Conservation (phyloP, 2,888 invertebrate genomes). For the Erebia aethiops region DNA sequence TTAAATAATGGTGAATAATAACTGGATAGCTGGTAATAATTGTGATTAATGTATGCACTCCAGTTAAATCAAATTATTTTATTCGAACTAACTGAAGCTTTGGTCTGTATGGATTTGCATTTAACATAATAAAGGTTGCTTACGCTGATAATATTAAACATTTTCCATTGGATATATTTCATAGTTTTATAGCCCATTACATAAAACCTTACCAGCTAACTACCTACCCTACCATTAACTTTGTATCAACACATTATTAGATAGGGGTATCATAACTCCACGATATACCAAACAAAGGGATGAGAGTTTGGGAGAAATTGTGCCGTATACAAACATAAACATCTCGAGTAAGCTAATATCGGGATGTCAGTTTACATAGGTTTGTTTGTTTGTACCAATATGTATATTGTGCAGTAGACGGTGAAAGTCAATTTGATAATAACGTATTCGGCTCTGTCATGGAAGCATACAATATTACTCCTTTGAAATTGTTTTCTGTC, state of each 20-base stretch:
- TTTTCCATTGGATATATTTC: background rate
- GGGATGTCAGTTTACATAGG: constrained; percentile 39
- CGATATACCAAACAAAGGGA: constrained; percentile 17
- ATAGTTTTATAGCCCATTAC: background rate
- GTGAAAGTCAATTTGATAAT: constrained; percentile 25
- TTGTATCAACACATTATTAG: constrained; percentile 5
- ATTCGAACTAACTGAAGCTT: too few species aligned
- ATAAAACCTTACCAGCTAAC: constrained; percentile 38
- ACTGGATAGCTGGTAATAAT: too few species aligned
- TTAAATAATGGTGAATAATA: too few species aligned
- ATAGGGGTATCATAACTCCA: constrained; percentile 12
- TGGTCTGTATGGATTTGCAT: too few species aligned
- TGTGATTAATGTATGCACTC: too few species aligned
- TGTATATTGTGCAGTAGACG: background rate
- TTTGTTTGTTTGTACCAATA: constrained; percentile 30
- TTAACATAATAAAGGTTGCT: too few species aligned
- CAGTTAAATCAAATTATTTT: too few species aligned
- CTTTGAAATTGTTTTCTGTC: too few species aligned
- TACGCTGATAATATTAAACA: background rate
- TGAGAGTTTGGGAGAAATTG: constrained; percentile 31
- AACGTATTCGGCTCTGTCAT: background rate
- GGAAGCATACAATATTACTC: background rate
- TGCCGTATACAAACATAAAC: constrained; percentile 36
- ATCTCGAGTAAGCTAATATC: constrained; percentile 39
- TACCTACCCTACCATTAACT: background rate